Conservation (phyloP, 2,113 vertebrate species). For the human region GRCh38 chr15:67156001-67156500, state of each 20-base stretch:
- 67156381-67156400: slow-evolving; percentile 26
- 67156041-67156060: background rate
- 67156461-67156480: background rate
- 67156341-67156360: slow-evolving; percentile 48
- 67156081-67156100: background rate
- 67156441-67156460: background rate
- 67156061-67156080: too few species aligned
- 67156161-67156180: background rate
- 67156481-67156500: background rate
- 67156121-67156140: too few species aligned
- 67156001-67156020: background rate
- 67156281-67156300: slow-evolving; percentile 42
- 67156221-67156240: background rate
- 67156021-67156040: background rate
- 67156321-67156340: background rate
- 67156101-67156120: background rate
- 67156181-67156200: background rate
- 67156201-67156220: background rate
- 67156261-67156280: slow-evolving; percentile 39
- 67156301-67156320: background rate
- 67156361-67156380: slow-evolving; percentile 53
- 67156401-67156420: background rate
- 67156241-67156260: slow-evolving; percentile 51
- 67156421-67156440: slow-evolving; percentile 13
- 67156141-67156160: background rate